Evolutionary conservation across 2,113 vertebrate genomes (phyloP).

Genomic region (Thryonomys swinderianus): DNA sequence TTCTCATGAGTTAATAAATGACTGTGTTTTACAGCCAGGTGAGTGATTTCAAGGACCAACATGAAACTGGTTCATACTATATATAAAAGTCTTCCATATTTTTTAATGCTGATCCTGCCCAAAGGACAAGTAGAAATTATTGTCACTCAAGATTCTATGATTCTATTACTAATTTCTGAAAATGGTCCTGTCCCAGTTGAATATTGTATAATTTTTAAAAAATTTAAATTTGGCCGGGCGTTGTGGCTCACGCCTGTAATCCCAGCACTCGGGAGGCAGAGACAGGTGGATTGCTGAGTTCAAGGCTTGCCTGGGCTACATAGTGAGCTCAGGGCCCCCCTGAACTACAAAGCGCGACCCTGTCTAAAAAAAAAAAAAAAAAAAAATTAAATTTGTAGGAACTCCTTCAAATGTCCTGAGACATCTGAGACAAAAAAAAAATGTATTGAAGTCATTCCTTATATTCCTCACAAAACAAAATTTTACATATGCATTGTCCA

Average conservation of each 20-base stretch:
- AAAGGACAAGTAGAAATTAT: not conserved
- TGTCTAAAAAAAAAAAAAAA: no score
- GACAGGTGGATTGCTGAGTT: no score
- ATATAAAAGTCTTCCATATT: not conserved
- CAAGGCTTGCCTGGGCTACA: no score
- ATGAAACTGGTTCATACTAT: not conserved
- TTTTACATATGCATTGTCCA: not conserved
- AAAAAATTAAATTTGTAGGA: constrained; percentile 59
- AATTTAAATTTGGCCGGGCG: no score
- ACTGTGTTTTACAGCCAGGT: not conserved
- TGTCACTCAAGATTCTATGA: constrained; percentile 9
- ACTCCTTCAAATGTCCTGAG: not conserved
- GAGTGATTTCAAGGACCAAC: not conserved
- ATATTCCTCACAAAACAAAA: not conserved
- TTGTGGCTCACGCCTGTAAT: no score
- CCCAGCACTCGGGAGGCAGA: no score
- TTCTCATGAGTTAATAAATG: constrained; percentile 13
- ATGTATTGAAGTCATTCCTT: constrained; percentile 8
- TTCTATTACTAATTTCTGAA: constrained; percentile 58
- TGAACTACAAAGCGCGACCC: no score
- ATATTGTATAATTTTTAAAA: constrained; percentile 55
- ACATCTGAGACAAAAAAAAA: not conserved
- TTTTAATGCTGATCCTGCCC: constrained; percentile 40
- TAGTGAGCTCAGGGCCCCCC: no score
- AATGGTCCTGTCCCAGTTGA: constrained; percentile 10